Base-by-base conservation (phyloP, 2,113 vertebrate genomes). In the Pelecanus crispus region DNA sequence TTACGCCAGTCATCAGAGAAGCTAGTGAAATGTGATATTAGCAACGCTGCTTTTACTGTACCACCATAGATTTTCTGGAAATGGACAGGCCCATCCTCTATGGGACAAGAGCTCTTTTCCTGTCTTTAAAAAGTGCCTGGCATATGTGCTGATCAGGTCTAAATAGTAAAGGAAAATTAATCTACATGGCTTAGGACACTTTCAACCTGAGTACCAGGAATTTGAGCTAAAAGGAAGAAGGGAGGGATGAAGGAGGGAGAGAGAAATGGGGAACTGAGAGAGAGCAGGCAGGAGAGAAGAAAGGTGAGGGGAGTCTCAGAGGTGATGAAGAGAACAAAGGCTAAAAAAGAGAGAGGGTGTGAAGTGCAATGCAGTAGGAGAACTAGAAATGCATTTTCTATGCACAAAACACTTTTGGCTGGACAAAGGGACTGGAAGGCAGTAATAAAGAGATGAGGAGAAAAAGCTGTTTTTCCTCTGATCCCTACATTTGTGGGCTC, bases 1-100 rank as follows among this genome's bases (percentile, higher is more conserved):
- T 97, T 95, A 97, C 52, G 86, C 31, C 70, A 86, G 66, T 81
- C 82, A 92, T 95, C 74, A 82, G 81, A 82, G 86, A 62, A 92
- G 90, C 52, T 47, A 80, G 77, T 87, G 95, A 90, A 94, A 96
- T 85, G 84, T 66, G 53, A 82, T 88, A 56, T 62, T 49, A 44
- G 59, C 67, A 63, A 47, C 24, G 53, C 73, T 95, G 78, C 75
- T 77, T 91, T 96, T 95, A 80, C 55, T 85, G 72, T 22, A 67
- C 24, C 40, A 31, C 45, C 74, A 45, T 15, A 58, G 87, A 91
- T 73, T 89, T 96, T 80, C 87, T 90, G 86, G 88, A 68, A 93
- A 77, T 68, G 75, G 84, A 71, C 47, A 28, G 62, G 58, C 14
- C 47, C 38, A 55, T 44, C 56, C 28, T 91, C 68, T 34, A 7